Percentiles rank a stretch among this genome's conserved stretches.
Conservation (phyloP, 2,888 invertebrate genomes). For the Apoda limacodes region DNA sequence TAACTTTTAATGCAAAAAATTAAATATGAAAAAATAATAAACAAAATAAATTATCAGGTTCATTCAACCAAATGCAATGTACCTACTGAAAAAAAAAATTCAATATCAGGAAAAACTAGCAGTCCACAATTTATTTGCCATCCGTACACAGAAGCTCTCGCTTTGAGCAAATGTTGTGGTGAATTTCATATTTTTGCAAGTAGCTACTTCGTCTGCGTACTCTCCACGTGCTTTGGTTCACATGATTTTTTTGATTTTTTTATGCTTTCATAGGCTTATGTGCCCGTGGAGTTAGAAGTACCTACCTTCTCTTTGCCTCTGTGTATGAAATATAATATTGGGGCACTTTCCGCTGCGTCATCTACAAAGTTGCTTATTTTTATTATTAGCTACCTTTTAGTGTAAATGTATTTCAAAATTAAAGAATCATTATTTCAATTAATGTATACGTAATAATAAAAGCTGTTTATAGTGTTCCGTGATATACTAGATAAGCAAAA, state of each 20-base stretch:
- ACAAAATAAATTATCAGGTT: too few species aligned
- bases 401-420: too few species aligned
- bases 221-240: conserved; percentile 68
- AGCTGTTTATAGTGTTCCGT: too few species aligned
- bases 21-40: too few species aligned
- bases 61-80: too few species aligned
- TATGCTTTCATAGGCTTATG: conserved; percentile 66
- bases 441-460: too few species aligned
- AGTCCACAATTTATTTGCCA: conserved; percentile 24
- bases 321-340: conserved; percentile 56
- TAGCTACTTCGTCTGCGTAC: conserved; percentile 68
- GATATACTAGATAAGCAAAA: too few species aligned
- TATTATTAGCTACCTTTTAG: too few species aligned
- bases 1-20: too few species aligned
- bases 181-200: conserved; percentile 71
- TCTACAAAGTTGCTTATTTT: too few species aligned
- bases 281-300: conserved; percentile 45
- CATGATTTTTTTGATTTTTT: conserved; percentile 67
- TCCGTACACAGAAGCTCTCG: conserved; percentile 39
- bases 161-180: conserved; percentile 68
- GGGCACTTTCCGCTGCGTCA: conserved; percentile 47
- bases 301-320: conserved; percentile 45
- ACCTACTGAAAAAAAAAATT: too few species aligned
- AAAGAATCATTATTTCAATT: too few species aligned
- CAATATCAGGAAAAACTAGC: neutral